Evolutionary conservation across 2,888 invertebrate genomes (phyloP).

Genomic region (Cremastinae sp.): DNA sequence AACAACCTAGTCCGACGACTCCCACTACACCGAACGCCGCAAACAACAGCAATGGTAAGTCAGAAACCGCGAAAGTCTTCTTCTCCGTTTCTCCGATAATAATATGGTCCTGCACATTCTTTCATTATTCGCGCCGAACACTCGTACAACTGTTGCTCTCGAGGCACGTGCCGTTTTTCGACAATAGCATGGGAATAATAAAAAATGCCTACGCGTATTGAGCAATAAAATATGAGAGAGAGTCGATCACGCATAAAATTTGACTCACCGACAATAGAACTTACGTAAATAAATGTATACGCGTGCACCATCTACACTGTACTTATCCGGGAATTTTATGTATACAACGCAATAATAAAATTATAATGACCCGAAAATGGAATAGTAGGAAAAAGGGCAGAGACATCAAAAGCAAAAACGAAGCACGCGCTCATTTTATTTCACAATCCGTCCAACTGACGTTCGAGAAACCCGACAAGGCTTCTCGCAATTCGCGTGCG

Average conservation of each 20-base stretch:
- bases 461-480: constrained; percentile 61
- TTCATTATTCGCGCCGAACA: constrained; percentile 19
- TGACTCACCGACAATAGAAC: constrained; percentile 41
- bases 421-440: constrained; percentile 72
- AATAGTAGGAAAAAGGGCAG: constrained; percentile 50
- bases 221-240: constrained; percentile 7
- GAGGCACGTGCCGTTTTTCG: constrained; percentile 42
- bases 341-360: constrained; percentile 66
- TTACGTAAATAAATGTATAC: constrained; percentile 16
- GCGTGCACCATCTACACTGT: constrained; percentile 46
- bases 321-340: constrained; percentile 70
- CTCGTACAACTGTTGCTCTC: constrained; percentile 48
- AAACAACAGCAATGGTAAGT: constrained; percentile 75
- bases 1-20: constrained; percentile 73
- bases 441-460: constrained; percentile 74
- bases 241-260: constrained; percentile 51
- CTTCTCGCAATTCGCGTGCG: constrained; percentile 44
- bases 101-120: constrained; percentile 23
- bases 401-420: constrained; percentile 59
- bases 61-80: constrained; percentile 13
- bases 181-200: constrained; percentile 34
- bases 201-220: constrained; percentile 17
- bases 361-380: constrained; percentile 51
- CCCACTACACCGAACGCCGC: constrained; percentile 76
- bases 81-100: constrained; percentile 24